phyloP scores from a whole-genome alignment of 2,888 invertebrate genomes.

The Clistopyga incitator region DNA sequence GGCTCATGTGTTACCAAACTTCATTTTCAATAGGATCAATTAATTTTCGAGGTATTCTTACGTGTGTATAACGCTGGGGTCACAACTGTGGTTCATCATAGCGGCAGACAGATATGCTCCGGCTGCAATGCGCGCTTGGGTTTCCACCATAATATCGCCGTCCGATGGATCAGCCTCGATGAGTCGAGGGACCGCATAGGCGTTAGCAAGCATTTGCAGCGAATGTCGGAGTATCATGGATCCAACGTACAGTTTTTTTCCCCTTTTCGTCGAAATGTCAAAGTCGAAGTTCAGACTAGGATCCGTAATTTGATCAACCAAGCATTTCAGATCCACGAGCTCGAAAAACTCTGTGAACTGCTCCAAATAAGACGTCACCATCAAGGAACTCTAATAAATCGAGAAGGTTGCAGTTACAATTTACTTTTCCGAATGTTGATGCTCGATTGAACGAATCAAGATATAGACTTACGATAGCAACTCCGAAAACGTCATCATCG shows the following conservation, averaged over 20 bases:
- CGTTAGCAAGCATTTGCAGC: constrained; percentile 93
- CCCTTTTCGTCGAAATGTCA: constrained; percentile 71
- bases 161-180: constrained; percentile 71
- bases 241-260: constrained; percentile 86
- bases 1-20: too few species aligned
- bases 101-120: constrained; percentile 95
- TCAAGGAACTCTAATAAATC: constrained; percentile 87
- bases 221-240: constrained; percentile 90
- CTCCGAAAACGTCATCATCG: constrained; percentile 88
- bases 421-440: background rate
- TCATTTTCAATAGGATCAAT: background rate
- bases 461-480: constrained; percentile 89
- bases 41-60: constrained; percentile 31
- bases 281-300: constrained; percentile 70
- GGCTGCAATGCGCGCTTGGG: constrained; percentile 88
- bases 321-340: constrained; percentile 82
- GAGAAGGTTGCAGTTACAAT: background rate
- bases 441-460: constrained; percentile 11
- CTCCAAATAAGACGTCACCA: constrained; percentile 88
- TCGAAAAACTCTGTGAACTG: constrained; percentile 88
- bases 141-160: constrained; percentile 71
- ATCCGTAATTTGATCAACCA: constrained; percentile 75
- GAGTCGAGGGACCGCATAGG: constrained; percentile 87
- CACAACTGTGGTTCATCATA: constrained; percentile 97
- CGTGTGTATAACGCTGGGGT: constrained; percentile 84